phyloP scores from a whole-genome alignment of 2,113 vertebrate genomes.

The Xyrauchen texanus region DNA sequence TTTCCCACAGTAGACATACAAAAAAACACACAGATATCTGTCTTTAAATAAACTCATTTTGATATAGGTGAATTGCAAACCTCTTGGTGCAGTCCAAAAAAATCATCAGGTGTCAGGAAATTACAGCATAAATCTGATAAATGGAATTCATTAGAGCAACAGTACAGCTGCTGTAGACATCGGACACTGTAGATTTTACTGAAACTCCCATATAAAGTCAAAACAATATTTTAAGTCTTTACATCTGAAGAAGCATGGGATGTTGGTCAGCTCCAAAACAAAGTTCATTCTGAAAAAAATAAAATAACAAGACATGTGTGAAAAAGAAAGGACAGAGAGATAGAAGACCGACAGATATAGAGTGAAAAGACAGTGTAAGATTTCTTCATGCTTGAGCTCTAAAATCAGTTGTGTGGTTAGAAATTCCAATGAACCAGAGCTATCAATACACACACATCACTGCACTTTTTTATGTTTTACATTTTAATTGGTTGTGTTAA shows the following conservation, averaged over 20 bases:
- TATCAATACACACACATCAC: too few species aligned
- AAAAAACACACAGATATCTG: slow-evolving; percentile 22
- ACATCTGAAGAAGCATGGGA: neutral
- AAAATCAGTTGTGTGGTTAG: too few species aligned
- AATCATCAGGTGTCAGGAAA: neutral
- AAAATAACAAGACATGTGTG: neutral
- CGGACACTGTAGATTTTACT: neutral
- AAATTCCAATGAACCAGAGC: too few species aligned
- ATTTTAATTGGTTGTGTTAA: too few species aligned
- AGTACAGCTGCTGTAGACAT: neutral
- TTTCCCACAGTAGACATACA: slow-evolving; percentile 8
- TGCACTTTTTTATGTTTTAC: too few species aligned
- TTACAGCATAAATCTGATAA: neutral
- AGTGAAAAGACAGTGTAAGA: too few species aligned
- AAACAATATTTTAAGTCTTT: neutral
- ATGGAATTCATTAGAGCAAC: neutral
- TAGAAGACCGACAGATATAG: too few species aligned
- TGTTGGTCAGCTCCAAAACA: neutral
- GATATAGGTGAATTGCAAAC: neutral
- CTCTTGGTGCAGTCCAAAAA: neutral
- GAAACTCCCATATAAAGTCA: neutral
- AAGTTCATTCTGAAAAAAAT: neutral
- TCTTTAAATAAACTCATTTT: neutral
- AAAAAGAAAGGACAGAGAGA: too few species aligned
- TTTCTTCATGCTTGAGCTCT: too few species aligned